Percentiles rank a stretch among this genome's conserved stretches.
phyloP scores from a whole-genome alignment of 2,888 invertebrate species.

The Andrena hattorfiana region DNA sequence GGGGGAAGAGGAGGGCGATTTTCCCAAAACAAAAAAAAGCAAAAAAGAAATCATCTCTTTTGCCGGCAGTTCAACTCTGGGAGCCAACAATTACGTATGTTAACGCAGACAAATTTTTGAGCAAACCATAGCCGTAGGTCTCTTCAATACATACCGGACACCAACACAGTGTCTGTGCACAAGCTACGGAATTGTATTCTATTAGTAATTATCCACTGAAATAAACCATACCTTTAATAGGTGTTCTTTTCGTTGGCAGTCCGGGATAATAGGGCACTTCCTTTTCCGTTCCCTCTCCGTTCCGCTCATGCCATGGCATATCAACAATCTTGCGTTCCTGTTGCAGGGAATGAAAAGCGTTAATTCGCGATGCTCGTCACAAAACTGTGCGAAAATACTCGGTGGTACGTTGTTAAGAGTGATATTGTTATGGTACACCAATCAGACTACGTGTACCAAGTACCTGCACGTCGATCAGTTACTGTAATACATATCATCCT shows the following conservation, averaged over 20 bases:
- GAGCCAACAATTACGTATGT: slow-evolving; percentile 27
- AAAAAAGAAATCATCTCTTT: neutral
- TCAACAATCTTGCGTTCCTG: slow-evolving; percentile 88
- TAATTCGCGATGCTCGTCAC: slow-evolving; percentile 38
- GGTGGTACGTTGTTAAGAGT: slow-evolving; percentile 55
- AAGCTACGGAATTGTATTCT: slow-evolving; percentile 84
- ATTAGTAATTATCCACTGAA: slow-evolving; percentile 77
- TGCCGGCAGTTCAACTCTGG: neutral
- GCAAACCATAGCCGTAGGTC: slow-evolving; percentile 66
- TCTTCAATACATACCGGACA: slow-evolving; percentile 85
- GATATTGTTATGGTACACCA: slow-evolving; percentile 59
- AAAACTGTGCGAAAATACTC: slow-evolving; percentile 47
- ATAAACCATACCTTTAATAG: slow-evolving; percentile 90
- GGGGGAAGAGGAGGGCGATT: neutral
- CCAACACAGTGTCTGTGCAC: slow-evolving; percentile 79
- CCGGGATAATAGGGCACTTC: slow-evolving; percentile 90
- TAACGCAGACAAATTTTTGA: slow-evolving; percentile 67
- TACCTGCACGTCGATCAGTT: slow-evolving; percentile 68
- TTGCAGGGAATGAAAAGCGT: slow-evolving; percentile 68
- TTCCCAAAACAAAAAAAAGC: neutral
- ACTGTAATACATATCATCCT: slow-evolving; percentile 70
- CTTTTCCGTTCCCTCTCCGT: slow-evolving; percentile 87
- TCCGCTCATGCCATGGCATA: slow-evolving; percentile 91
- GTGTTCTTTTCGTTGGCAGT: slow-evolving; percentile 91
- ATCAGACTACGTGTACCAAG: slow-evolving; percentile 67